Base-by-base conservation (phyloP, 1,140 invertebrate genomes). In the Varroa destructor region DNA sequence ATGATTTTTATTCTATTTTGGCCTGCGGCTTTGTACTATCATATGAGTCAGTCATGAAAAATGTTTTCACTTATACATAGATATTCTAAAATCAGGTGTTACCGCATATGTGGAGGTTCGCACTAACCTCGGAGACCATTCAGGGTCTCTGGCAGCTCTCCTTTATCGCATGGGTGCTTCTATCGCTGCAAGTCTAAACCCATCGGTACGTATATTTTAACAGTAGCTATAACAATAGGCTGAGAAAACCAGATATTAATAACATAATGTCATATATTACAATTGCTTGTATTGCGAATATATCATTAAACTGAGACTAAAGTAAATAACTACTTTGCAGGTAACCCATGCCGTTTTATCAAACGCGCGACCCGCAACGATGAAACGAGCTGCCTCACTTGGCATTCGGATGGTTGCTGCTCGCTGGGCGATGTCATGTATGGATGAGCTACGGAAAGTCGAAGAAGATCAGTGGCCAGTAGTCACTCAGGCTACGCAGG, bases 91-190 rank as follows among this genome's bases (percentile, higher is more conserved):
- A 37, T 58, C 61, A 67, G 61, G 61, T 40, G 61, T 67, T 67
- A 46, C 46, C 36, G 61, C 61, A 36, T 67, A 67, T 8, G 61
- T 67, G 40, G 61, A 67, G 46, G 61, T 67, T 40, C 61, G 61
- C 61, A 43, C 61, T 1, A 46, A 67, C 40, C 61, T 67, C 2
- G 61, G 61, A 40, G 61, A 67, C 36, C 61, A 67, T 40, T 67
- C 61, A 8, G 61, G 37, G 10, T 12, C 61, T 25, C 40, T 67
- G 12, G 61, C 12, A 37, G 46, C 61, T 67, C 61, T 67, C 10
- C 61, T 67, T 12, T 67, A 25, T 46, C 61, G 61, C 2, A 67
- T 67, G 61, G 61, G 61, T 25, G 61, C 61, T 3, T 67, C 61
- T n/a, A 67, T 67, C 37, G 61, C 46, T 40, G 12, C 46, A n/a